Conservation (phyloP, 64 coral and sea anemone genomes). For the Pocillopora damicornis region DNA sequence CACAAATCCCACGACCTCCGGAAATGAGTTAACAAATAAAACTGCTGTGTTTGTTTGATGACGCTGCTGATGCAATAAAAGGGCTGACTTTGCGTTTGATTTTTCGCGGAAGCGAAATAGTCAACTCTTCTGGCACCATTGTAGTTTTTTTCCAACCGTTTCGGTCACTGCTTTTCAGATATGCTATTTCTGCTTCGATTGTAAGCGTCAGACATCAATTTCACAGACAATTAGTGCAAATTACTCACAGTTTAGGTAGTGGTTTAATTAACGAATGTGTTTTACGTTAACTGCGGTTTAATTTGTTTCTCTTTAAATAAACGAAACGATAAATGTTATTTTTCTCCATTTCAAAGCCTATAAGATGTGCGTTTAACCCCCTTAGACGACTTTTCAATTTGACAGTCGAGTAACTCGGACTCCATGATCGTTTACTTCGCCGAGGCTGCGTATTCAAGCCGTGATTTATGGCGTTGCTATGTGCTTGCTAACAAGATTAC, state of each 20-base stretch:
- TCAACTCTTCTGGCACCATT: neutral
- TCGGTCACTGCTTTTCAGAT: neutral
- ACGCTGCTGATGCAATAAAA: neutral
- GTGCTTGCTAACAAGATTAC: neutral
- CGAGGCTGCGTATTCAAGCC: neutral
- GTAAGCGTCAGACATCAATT: constrained; percentile 40
- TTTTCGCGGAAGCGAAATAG: neutral
- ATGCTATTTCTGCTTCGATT: neutral
- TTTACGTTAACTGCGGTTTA: neutral
- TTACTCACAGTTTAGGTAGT: neutral
- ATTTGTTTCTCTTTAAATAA: constrained; percentile 31
- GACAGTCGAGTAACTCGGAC: neutral
- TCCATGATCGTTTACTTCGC: neutral
- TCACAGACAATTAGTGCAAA: constrained; percentile 25
- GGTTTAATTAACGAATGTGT: constrained; percentile 10
- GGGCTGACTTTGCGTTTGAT: neutral
- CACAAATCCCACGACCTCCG: constrained; percentile 2
- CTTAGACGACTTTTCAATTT: neutral
- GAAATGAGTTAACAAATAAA: constrained; percentile 46
- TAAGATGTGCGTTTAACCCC: neutral
- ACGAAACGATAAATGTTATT: neutral
- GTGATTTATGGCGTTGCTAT: neutral
- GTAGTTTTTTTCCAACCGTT: neutral
- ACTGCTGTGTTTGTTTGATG: constrained; percentile 29
- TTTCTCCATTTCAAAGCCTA: neutral